phyloP scores from a whole-genome alignment of 1,140 invertebrate species.

The Bicyclus anynana region DNA sequence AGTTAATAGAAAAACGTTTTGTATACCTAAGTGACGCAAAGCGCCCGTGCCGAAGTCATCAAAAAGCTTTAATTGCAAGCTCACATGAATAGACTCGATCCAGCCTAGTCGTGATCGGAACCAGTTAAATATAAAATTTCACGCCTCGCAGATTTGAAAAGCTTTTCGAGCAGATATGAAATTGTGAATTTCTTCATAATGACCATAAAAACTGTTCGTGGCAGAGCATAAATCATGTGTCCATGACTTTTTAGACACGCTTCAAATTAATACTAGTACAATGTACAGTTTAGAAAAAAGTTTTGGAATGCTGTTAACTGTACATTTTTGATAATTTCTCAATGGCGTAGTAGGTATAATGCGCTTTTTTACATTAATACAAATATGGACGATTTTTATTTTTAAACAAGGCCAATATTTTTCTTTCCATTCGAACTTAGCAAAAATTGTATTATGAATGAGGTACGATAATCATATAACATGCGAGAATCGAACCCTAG shows the following conservation, averaged over 20 bases:
- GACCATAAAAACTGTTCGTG: constrained; percentile 15
- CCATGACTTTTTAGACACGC: not conserved
- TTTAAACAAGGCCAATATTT: too few relatives aligned
- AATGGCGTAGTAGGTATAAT: too few relatives aligned
- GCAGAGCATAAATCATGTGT: constrained; percentile 9
- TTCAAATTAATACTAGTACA: not conserved
- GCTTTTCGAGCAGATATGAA: constrained; percentile 13
- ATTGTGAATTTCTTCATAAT: constrained; percentile 13
- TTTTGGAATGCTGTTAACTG: not conserved
- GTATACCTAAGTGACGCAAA: too few relatives aligned
- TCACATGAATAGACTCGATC: constrained; percentile 29
- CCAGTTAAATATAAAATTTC: constrained; percentile 65
- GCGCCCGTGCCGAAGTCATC: not conserved
- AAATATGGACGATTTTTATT: too few relatives aligned
- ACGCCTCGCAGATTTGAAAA: constrained; percentile 51
- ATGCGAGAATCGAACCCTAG: too few relatives aligned
- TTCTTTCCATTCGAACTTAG: too few relatives aligned
- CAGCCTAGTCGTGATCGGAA: constrained; percentile 44
- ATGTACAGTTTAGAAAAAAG: not conserved
- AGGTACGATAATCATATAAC: too few relatives aligned
- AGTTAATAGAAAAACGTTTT: too few relatives aligned
- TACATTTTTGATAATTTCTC: too few relatives aligned
- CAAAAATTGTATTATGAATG: too few relatives aligned
- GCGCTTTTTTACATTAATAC: too few relatives aligned
- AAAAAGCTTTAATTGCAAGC: not conserved